Conservation (phyloP, 37 sponge, comb jelly and placozoan species). For the Beroe forskalii region DNA sequence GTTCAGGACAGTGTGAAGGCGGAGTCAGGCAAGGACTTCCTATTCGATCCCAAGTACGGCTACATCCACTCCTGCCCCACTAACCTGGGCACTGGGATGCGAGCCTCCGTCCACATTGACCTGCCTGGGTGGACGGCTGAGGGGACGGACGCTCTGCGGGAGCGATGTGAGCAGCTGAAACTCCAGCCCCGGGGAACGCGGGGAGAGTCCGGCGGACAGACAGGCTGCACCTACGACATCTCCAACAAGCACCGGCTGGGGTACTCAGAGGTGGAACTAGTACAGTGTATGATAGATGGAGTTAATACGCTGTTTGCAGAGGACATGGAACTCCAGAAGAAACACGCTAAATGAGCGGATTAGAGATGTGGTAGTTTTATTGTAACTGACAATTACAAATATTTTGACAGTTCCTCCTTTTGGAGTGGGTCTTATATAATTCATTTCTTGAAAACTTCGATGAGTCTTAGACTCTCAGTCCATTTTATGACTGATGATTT, state of each 20-base stretch:
- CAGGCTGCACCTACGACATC: slow-evolving; percentile 77
- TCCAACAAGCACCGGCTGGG: slow-evolving; percentile 83
- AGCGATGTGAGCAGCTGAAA: slow-evolving; percentile 70
- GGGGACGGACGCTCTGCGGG: slow-evolving; percentile 59
- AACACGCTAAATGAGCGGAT: too few relatives aligned
- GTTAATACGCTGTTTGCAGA: slow-evolving; percentile 69
- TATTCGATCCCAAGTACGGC: slow-evolving; percentile 81
- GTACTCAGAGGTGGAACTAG: slow-evolving; percentile 80
- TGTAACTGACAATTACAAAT: too few relatives aligned
- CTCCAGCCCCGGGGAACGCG: slow-evolving; percentile 83
- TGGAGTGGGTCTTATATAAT: too few relatives aligned
- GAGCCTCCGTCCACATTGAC: slow-evolving; percentile 81
- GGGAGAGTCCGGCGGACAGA: slow-evolving; percentile 71
- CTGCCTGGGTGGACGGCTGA: slow-evolving; percentile 70
- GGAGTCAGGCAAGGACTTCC: slow-evolving; percentile 69
- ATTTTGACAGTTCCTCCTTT: too few relatives aligned
- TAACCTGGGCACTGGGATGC: slow-evolving; percentile 88
- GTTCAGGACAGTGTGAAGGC: slow-evolving; percentile 72
- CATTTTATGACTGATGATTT: neutral
- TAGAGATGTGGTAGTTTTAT: too few relatives aligned
- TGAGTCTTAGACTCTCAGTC: neutral
- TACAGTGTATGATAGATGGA: slow-evolving; percentile 84
- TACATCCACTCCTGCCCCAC: slow-evolving; percentile 86
- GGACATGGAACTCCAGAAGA: slow-evolving; percentile 30
- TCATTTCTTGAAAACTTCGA: neutral